A percentile compares a stretch with the other conserved stretches of the same genome.
These are phyloP conservation scores for Anthopleura sola DNA, from an alignment of 64 coral and sea anemone genomes.

Conservation along the genomic window DNA sequence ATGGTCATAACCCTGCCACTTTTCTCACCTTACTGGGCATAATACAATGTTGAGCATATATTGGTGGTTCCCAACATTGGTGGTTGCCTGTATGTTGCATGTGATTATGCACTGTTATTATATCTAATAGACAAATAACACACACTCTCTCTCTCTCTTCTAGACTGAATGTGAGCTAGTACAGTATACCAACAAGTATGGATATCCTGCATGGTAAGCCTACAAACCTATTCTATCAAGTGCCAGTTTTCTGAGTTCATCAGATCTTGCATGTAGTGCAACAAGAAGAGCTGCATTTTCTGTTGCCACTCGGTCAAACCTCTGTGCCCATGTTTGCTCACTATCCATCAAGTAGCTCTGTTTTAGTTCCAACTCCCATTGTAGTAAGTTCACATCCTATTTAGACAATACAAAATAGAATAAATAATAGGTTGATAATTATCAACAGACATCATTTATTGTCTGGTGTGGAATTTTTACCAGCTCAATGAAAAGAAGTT, in stretches of 20 bases:
- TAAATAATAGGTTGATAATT: neutral
- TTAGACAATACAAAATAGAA: neutral
- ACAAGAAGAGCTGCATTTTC: constrained; percentile 87
- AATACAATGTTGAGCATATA: too few species aligned
- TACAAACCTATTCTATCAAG: constrained; percentile 87
- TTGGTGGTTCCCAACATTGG: too few species aligned
- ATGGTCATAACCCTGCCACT: too few species aligned
- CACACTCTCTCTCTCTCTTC: too few species aligned
- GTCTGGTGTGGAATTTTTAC: too few species aligned
- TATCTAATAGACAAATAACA: neutral
- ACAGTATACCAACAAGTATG: too few species aligned
- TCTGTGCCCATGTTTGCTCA: constrained; percentile 93
- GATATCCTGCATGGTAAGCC: too few species aligned
- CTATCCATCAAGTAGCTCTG: constrained; percentile 86
- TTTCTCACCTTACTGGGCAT: too few species aligned
- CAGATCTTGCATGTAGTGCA: constrained; percentile 63
- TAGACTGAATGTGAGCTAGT: too few species aligned
- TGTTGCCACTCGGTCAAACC: constrained; percentile 81
- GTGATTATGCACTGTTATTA: neutral
- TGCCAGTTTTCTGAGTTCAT: constrained; percentile 76
- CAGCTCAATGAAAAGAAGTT: too few species aligned
- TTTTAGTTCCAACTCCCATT: constrained; percentile 87
- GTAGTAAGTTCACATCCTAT: constrained; percentile 88
- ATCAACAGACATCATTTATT: too few species aligned
- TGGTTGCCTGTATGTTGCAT: too few species aligned